These are phyloP conservation scores for zebrafish (Danio rerio) DNA, from an alignment of 2,113 vertebrate genomes.

Conservation along the genomic window GRCz12tu NC_133190.1:8875501-8876000, in stretches of 20 bases:
- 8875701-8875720: not conserved
- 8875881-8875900: conserved; percentile 29
- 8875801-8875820: not conserved
- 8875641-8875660: too few species aligned
- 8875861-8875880: conserved; percentile 55
- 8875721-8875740: not conserved
- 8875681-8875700: not conserved
- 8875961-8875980: conserved; percentile 60
- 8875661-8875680: too few species aligned
- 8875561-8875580: too few species aligned
- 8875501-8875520: too few species aligned
- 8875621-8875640: too few species aligned
- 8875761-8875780: not conserved
- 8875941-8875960: conserved; percentile 53
- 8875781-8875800: conserved; percentile 47
- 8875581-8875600: too few species aligned
- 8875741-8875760: not conserved
- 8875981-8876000: conserved; percentile 59
- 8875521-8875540: too few species aligned
- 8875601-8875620: too few species aligned
- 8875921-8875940: conserved; percentile 58
- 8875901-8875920: conserved; percentile 57
- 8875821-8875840: conserved; percentile 42
- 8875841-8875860: conserved; percentile 29
- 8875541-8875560: too few species aligned